These are phyloP conservation scores for Eudyptes chrysolophus DNA, from an alignment of 2,113 vertebrate species.

Conservation along the genomic window DNA sequence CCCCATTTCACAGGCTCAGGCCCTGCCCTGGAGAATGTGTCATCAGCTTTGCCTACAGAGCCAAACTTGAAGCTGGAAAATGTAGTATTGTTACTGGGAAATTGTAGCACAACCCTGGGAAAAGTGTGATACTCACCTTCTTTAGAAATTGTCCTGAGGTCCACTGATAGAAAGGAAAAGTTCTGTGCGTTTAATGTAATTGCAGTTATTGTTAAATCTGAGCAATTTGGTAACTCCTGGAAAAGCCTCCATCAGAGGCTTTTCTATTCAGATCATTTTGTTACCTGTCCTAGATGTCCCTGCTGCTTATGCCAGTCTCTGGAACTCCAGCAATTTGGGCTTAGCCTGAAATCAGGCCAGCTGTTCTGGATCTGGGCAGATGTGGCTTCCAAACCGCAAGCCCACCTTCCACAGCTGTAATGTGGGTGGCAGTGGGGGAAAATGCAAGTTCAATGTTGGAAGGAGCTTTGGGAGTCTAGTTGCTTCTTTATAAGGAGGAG, in stretches of 20 bases:
- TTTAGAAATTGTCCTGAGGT: not conserved
- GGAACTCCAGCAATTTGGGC: not conserved
- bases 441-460: not conserved
- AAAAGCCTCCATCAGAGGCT: not conserved
- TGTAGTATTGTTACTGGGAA: not conserved
- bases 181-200: not conserved
- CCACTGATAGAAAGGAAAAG: not conserved
- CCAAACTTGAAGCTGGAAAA: not conserved
- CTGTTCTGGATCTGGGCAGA: not conserved
- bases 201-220: not conserved
- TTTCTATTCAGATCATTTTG: not conserved
- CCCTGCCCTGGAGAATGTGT: not conserved
- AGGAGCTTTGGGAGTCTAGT: not conserved
- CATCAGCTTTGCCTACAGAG: not conserved
- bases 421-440: not conserved
- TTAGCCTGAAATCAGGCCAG: not conserved
- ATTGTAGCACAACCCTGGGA: not conserved
- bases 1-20: not conserved
- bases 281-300: not conserved
- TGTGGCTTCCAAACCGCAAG: not conserved
- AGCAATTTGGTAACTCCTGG: not conserved
- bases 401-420: not conserved
- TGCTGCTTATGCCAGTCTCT: not conserved
- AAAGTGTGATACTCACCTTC: not conserved
- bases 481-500: not conserved